Base-by-base conservation (phyloP, 1,140 invertebrate genomes). In the Zaprionus kolodkinae region DNA sequence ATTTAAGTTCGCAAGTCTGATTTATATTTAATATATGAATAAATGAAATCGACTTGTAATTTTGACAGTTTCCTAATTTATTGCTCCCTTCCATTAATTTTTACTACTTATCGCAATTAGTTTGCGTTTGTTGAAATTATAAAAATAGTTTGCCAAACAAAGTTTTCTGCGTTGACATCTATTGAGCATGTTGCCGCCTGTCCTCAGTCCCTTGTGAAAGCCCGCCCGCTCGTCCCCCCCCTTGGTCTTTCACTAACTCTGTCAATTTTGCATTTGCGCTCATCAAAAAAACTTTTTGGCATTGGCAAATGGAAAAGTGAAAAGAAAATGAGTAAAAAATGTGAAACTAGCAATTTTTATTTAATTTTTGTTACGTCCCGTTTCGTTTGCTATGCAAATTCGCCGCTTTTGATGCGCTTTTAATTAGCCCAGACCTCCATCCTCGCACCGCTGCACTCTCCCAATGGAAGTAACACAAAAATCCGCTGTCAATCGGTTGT, bases 361-460 rank as follows among this genome's bases (percentile, higher is more conserved):
- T 84, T 81, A 74, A 71, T 78, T 85, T 85, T 71, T 63, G 50
- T 56, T 60, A 76, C 81, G 74, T 78, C 78, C 69, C 81, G 80
- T 79, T 80, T 85, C 81, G 81, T 85, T 85, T 85, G 81, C 78
- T 78, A 84, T 84, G 81, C 81, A 85, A 84, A 84, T 84, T 84
- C 70, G 69, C 33, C 57, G 81, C 81, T 67, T 85, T 84, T 85
- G 81, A 84, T 85, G 81, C 67, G 78, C 78, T 84, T 84, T 84
- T 84, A 84, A 84, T 84, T 85, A 84, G 81, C 70, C 76, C 68
- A 48, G 33, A 54, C 64, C 67, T 55, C 33, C 50, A n/a, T 60
- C 15, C 36, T 12, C 40, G 27, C 27, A 30, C 30, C 15, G 7
- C 21, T 4, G 10, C 54, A 40, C 48, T 30, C 36, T 21, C 7